These are phyloP conservation scores for Glossophaga mutica DNA, from an alignment of 2,797 vertebrate genomes.

Conservation along the genomic window DNA sequence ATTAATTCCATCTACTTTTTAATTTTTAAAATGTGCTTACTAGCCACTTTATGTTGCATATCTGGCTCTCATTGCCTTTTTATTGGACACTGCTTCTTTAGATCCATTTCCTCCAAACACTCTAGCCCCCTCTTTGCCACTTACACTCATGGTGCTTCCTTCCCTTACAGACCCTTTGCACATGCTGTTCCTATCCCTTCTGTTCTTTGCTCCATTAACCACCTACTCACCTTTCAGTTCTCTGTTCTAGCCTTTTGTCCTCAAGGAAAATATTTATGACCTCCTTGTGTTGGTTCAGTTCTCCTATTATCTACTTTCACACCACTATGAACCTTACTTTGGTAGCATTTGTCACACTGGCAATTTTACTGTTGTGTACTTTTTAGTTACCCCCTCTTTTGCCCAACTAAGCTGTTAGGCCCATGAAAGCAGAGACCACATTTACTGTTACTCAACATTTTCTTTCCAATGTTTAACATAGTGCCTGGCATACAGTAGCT, in stretches of 20 bases:
- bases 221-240: neutral
- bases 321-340: neutral
- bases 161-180: neutral
- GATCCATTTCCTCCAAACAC: neutral
- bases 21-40: neutral
- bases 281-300: neutral
- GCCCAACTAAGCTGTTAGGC: neutral
- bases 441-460: neutral
- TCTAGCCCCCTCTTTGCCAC: neutral
- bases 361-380: neutral
- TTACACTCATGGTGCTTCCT: neutral
- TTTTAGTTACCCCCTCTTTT: neutral
- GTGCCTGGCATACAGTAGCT: neutral
- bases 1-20: neutral
- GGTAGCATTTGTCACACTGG: neutral
- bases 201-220: neutral
- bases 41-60: neutral
- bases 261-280: neutral
- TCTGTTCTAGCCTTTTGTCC: neutral
- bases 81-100: neutral
- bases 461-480: neutral
- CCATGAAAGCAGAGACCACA: neutral
- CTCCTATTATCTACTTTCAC: neutral
- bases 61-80: neutral
- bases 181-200: neutral